Percentiles rank a stretch among this genome's conserved stretches.
phyloP scores from a whole-genome alignment of 2,113 vertebrate species.

The Anguilla rostrata region DNA sequence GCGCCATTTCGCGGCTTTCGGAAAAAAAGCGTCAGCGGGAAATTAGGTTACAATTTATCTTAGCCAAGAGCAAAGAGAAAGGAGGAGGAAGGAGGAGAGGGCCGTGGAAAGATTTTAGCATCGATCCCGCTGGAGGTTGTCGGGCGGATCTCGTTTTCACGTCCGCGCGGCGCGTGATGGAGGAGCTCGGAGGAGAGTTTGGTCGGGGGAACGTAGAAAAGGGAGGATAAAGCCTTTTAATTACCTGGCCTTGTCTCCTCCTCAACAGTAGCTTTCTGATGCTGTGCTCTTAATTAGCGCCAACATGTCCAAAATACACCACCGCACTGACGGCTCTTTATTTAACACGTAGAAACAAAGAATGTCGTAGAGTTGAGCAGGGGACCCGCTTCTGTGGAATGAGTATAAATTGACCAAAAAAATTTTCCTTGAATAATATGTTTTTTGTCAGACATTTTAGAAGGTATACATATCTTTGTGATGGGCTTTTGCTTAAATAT shows the following conservation, averaged over 20 bases:
- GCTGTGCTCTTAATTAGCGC: neutral
- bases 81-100: constrained; percentile 33
- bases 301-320: neutral
- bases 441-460: neutral
- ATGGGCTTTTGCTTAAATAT: no score
- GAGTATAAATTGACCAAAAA: neutral
- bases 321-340: neutral
- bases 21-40: constrained; percentile 50
- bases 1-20: constrained; percentile 54
- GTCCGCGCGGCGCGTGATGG: constrained; percentile 43
- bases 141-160: constrained; percentile 50
- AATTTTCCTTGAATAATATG: neutral
- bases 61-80: constrained; percentile 46
- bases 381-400: neutral
- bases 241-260: constrained; percentile 27
- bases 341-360: neutral
- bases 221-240: constrained; percentile 19
- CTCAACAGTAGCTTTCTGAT: neutral
- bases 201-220: constrained; percentile 29
- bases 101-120: constrained; percentile 54
- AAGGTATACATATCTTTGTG: neutral
- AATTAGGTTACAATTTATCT: constrained; percentile 59
- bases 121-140: constrained; percentile 49
- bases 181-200: constrained; percentile 42
- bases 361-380: neutral